Percentiles rank a stretch among this genome's conserved stretches.
phyloP scores from a whole-genome alignment of 2,797 vertebrate genomes.

The Poliocrania exsul region DNA sequence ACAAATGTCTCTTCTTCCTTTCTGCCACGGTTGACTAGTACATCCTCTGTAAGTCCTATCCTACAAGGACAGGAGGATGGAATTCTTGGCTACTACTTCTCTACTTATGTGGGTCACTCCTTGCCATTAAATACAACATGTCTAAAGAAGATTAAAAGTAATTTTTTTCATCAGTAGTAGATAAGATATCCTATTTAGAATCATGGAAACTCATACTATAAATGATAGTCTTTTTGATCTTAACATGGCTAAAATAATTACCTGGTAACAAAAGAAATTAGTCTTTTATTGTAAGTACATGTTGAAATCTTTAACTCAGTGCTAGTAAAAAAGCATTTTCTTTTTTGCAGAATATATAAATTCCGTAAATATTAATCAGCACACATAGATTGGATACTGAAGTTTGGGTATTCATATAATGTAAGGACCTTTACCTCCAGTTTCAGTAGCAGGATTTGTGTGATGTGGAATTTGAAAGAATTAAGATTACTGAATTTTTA shows the following conservation, averaged over 20 bases:
- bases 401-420: background rate
- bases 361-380: constrained; percentile 14
- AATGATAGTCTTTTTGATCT: background rate
- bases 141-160: background rate
- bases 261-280: background rate
- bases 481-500: background rate
- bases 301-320: background rate
- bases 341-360: background rate
- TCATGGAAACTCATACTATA: background rate
- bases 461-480: background rate
- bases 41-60: background rate
- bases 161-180: background rate
- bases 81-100: background rate
- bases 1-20: background rate
- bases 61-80: background rate
- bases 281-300: background rate
- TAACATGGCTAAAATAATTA: background rate
- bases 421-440: background rate
- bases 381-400: background rate
- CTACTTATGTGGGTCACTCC: background rate
- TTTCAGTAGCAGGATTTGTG: constrained; percentile 7
- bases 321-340: background rate
- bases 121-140: background rate
- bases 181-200: background rate
- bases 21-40: background rate